Percentiles rank a stretch among this genome's conserved stretches.
Evolutionary conservation across 2,113 vertebrate genomes (phyloP).

Genomic region (Solea senegalensis): DNA sequence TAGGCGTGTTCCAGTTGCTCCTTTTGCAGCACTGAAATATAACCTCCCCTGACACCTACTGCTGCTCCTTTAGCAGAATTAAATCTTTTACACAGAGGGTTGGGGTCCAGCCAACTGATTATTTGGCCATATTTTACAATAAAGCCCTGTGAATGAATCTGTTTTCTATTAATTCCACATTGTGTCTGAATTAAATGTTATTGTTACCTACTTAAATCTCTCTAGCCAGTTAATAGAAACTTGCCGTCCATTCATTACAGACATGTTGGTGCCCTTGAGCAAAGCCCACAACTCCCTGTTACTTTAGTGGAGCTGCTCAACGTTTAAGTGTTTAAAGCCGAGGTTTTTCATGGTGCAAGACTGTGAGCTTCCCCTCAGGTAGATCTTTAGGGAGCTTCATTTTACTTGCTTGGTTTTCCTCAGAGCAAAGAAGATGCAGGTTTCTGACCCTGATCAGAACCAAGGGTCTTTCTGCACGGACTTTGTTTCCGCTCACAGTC

Average conservation of each 20-base stretch:
- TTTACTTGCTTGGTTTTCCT: neutral
- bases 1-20: slow-evolving; percentile 2
- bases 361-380: too few relatives aligned
- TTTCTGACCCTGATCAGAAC: too few relatives aligned
- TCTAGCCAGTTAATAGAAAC: too few relatives aligned
- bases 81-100: slow-evolving; percentile 5
- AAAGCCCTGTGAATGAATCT: too few relatives aligned
- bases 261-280: neutral
- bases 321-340: neutral
- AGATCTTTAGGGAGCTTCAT: neutral
- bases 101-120: neutral
- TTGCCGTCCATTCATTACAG: neutral
- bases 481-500: too few relatives aligned
- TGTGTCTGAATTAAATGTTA: too few relatives aligned
- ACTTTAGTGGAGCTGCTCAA: neutral
- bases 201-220: neutral
- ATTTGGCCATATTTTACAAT: too few relatives aligned
- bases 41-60: slow-evolving; percentile 21
- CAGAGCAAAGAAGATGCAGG: too few relatives aligned
- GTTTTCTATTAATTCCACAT: too few relatives aligned
- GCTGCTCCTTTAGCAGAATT: slow-evolving; percentile 23
- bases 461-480: too few relatives aligned
- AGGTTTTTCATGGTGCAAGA: neutral
- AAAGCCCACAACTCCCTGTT: neutral
- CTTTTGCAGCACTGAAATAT: neutral